These are phyloP conservation scores for Rhabdomys pumilio DNA, from an alignment of 2,797 vertebrate species.

Conservation along the genomic window DNA sequence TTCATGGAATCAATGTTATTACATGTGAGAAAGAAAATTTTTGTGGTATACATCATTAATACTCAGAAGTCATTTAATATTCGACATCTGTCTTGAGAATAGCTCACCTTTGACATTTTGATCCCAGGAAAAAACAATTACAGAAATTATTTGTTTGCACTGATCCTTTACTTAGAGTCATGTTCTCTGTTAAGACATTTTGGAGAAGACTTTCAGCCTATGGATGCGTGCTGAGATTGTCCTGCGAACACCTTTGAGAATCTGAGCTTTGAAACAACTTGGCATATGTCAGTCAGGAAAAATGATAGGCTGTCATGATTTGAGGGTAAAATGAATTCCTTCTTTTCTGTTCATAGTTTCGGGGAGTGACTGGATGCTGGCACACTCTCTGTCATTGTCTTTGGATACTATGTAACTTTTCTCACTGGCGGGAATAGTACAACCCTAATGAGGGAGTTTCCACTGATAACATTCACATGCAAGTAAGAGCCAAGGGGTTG, in stretches of 20 bases:
- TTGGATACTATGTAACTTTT: background rate
- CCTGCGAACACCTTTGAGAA: background rate
- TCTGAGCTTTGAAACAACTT: background rate
- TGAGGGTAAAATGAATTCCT: background rate
- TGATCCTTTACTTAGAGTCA: conserved; percentile 1
- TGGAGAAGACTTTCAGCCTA: conserved; percentile 1
- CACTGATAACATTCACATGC: background rate
- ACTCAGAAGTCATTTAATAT: background rate
- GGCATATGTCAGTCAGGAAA: conserved; percentile 28
- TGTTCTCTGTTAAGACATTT: background rate
- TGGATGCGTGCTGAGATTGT: background rate
- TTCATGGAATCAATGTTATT: background rate
- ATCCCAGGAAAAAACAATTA: background rate
- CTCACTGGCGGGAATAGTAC: background rate
- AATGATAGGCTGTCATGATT: background rate
- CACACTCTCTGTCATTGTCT: background rate
- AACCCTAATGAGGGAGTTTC: background rate
- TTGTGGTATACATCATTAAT: background rate
- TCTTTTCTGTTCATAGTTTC: background rate
- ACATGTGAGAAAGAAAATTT: background rate
- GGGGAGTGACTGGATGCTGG: background rate
- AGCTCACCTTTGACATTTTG: background rate
- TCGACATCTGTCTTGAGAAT: background rate
- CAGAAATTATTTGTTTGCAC: background rate
- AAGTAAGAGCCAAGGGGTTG: background rate